Conservation (phyloP, 2,888 invertebrate species). For the Ornithoptera alexandrae region DNA sequence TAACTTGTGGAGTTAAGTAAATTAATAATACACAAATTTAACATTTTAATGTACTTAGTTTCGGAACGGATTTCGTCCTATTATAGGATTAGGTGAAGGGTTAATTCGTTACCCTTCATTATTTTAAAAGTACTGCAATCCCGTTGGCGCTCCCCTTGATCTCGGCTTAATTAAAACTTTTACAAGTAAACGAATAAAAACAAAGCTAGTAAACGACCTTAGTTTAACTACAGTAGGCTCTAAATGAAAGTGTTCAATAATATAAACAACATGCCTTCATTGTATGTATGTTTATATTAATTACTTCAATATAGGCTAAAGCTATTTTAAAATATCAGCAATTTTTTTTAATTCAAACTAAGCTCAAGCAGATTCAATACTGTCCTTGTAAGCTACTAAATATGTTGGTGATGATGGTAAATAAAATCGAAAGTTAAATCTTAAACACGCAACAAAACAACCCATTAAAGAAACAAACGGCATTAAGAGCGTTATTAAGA, state of each 20-base stretch:
- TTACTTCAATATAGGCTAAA: not conserved
- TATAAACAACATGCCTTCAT: not conserved
- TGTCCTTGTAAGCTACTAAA: not conserved
- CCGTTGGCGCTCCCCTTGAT: constrained; percentile 19
- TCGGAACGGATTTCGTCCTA: constrained; percentile 10
- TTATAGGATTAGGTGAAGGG: constrained; percentile 24
- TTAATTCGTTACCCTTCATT: constrained; percentile 22
- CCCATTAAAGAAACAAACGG: constrained; percentile 18
- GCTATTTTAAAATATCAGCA: not conserved
- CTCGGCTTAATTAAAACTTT: constrained; percentile 25
- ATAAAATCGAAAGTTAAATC: constrained; percentile 10
- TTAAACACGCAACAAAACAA: not conserved
- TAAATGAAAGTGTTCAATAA: not conserved
- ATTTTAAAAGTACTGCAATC: constrained; percentile 25
- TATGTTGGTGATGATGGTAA: not conserved
- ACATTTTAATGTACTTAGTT: constrained; percentile 18
- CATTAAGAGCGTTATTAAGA: constrained; percentile 26
- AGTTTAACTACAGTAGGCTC: constrained; percentile 5
- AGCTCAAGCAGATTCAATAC: not conserved
- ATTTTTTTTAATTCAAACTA: not conserved
- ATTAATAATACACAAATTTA: constrained; percentile 4
- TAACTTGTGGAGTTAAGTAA: not conserved
- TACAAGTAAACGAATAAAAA: constrained; percentile 17
- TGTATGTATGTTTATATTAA: not conserved
- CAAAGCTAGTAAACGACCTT: constrained; percentile 8